These are phyloP conservation scores for Cynocephalus volans DNA, from an alignment of 2,113 vertebrate species.

Conservation along the genomic window DNA sequence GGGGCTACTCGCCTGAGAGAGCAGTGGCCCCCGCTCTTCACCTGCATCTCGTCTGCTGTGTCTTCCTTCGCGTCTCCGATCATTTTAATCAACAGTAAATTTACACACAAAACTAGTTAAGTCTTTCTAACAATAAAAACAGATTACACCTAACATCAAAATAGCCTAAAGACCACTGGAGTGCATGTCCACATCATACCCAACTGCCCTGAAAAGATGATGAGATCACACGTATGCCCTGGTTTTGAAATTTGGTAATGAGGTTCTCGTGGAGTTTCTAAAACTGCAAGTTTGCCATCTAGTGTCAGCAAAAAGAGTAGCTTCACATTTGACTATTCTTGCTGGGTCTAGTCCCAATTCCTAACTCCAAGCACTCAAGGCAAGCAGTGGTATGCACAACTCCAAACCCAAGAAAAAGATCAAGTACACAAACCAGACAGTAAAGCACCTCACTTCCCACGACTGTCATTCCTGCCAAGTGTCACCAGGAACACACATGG, in stretches of 20 bases:
- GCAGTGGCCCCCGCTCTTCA: no score
- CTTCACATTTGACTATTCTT: not conserved
- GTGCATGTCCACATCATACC: not conserved
- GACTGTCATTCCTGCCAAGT: not conserved
- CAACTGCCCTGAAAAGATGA: not conserved
- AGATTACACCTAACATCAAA: conserved; percentile 12
- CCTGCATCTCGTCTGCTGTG: no score
- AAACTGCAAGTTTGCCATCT: conserved; percentile 85
- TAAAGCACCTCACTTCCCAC: not conserved
- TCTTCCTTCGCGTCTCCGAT: no score
- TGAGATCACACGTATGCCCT: not conserved
- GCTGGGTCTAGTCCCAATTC: not conserved
- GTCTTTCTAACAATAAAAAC: not conserved
- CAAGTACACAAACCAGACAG: not conserved
- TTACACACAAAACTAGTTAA: not conserved
- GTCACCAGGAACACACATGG: not conserved
- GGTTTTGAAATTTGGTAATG: not conserved
- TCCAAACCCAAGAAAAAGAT: not conserved
- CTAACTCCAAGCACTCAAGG: not conserved
- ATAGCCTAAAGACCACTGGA: conserved; percentile 26
- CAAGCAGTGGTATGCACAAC: not conserved
- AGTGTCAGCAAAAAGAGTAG: conserved; percentile 70
- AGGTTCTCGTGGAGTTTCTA: not conserved
- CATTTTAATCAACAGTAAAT: not conserved
- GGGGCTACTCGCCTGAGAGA: no score